These are phyloP conservation scores for Trisateles emortualis DNA, from an alignment of 2,888 invertebrate genomes.

Conservation along the genomic window DNA sequence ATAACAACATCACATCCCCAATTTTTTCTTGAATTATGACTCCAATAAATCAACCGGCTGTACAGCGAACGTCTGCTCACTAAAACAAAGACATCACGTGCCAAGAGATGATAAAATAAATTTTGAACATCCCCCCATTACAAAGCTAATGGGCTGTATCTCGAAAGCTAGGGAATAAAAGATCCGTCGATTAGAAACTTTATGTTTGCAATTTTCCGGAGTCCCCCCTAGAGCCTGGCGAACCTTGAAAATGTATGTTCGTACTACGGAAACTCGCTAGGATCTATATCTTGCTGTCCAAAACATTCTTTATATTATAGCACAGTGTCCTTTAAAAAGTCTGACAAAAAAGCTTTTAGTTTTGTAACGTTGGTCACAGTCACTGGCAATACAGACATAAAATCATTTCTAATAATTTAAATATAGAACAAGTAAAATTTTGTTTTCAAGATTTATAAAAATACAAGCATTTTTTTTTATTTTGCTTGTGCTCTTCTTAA, in stretches of 20 bases:
- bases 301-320: background rate
- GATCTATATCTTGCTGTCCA: conserved; percentile 1
- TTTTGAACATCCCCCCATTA: conserved; percentile 83
- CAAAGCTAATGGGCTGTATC: conserved; percentile 86
- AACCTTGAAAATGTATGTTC: conserved; percentile 59
- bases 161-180: conserved; percentile 83
- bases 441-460: too few relatives aligned
- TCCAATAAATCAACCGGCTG: conserved; percentile 55
- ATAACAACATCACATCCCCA: conserved; percentile 30
- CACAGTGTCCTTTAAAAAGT: background rate
- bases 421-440: too few relatives aligned
- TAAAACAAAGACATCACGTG: conserved; percentile 84
- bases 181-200: conserved; percentile 86
- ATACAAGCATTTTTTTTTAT: too few relatives aligned
- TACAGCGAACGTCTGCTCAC: conserved; percentile 48
- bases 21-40: conserved; percentile 43
- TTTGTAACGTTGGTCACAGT: background rate
- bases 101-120: conserved; percentile 86
- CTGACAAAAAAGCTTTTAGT: background rate
- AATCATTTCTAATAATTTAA: too few relatives aligned
- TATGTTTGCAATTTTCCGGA: conserved; percentile 84
- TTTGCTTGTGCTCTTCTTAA: too few relatives aligned
- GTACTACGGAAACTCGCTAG: conserved; percentile 35
- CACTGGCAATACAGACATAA: too few relatives aligned
- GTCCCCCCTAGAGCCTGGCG: conserved; percentile 59